A percentile compares a stretch with the other conserved stretches of the same genome.
Conservation (phyloP, 2,113 vertebrate species). For the Trichomycterus rosablanca region DNA sequence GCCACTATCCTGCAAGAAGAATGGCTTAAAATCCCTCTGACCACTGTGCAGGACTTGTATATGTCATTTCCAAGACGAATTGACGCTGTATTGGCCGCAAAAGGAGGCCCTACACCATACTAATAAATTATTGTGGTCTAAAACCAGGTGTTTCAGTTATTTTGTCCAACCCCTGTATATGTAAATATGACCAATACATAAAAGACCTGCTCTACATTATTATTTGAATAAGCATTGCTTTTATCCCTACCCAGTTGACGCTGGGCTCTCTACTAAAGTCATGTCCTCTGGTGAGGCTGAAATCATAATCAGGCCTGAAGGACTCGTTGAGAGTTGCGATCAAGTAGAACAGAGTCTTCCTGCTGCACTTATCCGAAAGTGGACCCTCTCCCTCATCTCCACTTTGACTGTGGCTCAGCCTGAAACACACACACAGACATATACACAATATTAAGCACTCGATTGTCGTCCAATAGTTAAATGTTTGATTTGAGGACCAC, state of each 20-base stretch:
- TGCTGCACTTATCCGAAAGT: slow-evolving; percentile 90
- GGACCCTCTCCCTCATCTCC: slow-evolving; percentile 83
- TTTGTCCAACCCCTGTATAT: too few relatives aligned
- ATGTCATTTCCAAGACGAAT: too few relatives aligned
- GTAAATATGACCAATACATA: too few relatives aligned
- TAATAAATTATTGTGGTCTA: too few relatives aligned
- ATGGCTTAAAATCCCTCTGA: too few relatives aligned
- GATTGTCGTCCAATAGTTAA: not conserved
- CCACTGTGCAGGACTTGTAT: too few relatives aligned
- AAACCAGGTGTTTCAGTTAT: too few relatives aligned
- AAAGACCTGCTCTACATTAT: too few relatives aligned
- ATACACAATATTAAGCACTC: not conserved
- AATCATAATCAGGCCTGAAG: slow-evolving; percentile 93
- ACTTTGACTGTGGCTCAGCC: slow-evolving; percentile 53
- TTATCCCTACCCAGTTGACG: slow-evolving; percentile 84
- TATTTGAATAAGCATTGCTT: too few relatives aligned
- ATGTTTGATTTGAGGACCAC: not conserved
- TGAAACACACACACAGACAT: slow-evolving; percentile 38
- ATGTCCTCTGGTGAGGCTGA: slow-evolving; percentile 83
- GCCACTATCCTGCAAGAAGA: too few relatives aligned
- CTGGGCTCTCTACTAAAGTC: slow-evolving; percentile 94
- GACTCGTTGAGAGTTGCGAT: slow-evolving; percentile 93
- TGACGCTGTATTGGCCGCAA: too few relatives aligned
- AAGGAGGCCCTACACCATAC: too few relatives aligned
- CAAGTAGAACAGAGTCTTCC: slow-evolving; percentile 97